These are phyloP conservation scores for Ashinkailepas kermadecensis DNA, from an alignment of 2,888 invertebrate genomes.

Conservation along the genomic window DNA sequence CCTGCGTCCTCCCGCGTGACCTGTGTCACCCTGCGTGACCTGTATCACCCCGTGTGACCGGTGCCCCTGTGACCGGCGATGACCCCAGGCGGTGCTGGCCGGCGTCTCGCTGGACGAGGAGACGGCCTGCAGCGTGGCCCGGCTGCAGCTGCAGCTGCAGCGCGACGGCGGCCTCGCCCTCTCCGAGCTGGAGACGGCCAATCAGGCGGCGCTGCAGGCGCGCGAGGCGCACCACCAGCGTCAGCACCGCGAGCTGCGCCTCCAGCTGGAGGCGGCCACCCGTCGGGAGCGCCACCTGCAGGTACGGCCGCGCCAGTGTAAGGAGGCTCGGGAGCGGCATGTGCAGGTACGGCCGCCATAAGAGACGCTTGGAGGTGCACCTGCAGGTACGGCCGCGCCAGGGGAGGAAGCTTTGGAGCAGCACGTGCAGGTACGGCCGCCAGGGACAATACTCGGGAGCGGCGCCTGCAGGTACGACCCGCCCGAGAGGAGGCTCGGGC, in stretches of 20 bases:
- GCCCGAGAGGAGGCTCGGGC: neutral
- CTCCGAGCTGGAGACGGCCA: conserved; percentile 7
- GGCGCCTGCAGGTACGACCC: neutral
- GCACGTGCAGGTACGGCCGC: neutral
- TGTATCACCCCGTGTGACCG: too few species aligned
- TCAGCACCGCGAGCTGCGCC: conserved; percentile 4
- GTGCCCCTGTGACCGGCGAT: too few species aligned
- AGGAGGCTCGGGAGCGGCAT: too few species aligned
- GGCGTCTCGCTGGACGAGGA: conserved; percentile 16
- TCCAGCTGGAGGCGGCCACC: conserved; percentile 16
- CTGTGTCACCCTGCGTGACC: too few species aligned
- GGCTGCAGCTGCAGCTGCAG: neutral
- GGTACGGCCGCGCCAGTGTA: neutral
- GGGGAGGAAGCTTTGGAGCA: too few species aligned
- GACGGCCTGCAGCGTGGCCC: neutral
- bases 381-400: neutral
- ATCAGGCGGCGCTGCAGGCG: conserved; percentile 9
- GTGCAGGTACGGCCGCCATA: too few species aligned
- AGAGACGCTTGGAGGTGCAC: too few species aligned
- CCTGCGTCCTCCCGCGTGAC: too few species aligned
- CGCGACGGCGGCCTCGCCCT: conserved; percentile 9
- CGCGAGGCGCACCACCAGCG: conserved; percentile 7
- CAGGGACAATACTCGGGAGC: neutral
- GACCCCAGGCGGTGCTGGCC: neutral
- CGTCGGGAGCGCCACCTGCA: conserved; percentile 19